Evolutionary conservation across 92 coral and sea anemone species (phyloP).

Genomic region (Palythoa heliodiscus): DNA sequence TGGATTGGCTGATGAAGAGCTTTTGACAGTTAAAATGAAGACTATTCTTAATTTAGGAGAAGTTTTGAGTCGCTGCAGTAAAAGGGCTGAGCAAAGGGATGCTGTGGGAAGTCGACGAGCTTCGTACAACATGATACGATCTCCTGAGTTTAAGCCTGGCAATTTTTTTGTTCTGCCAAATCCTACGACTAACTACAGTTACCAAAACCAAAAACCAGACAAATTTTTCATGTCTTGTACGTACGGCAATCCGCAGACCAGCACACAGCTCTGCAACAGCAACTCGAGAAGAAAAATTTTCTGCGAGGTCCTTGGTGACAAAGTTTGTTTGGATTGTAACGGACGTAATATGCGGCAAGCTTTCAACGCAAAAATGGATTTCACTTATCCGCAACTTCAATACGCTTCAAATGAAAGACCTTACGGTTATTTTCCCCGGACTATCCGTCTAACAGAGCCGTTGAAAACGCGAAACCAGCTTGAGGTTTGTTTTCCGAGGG

Average conservation of each 20-base stretch:
- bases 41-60: neutral
- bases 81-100: neutral
- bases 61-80: neutral
- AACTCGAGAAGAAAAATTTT: conserved; percentile 57
- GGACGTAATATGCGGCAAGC: conserved; percentile 55
- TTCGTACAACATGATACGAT: conserved; percentile 43
- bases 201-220: conserved; percentile 10
- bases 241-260: conserved; percentile 10
- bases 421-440: conserved; percentile 81
- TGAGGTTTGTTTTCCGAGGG: neutral
- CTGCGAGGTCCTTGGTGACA: conserved; percentile 74
- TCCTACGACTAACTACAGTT: conserved; percentile 38
- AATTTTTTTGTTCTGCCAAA: conserved; percentile 51
- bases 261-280: conserved; percentile 48
- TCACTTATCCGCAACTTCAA: conserved; percentile 64
- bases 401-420: conserved; percentile 68
- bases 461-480: conserved; percentile 42
- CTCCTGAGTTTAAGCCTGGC: conserved; percentile 77
- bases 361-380: conserved; percentile 60
- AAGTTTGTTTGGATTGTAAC: conserved; percentile 70
- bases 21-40: conserved; percentile 13
- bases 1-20: neutral
- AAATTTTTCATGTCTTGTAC: conserved; percentile 34
- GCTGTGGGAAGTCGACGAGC: conserved; percentile 21
- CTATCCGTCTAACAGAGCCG: conserved; percentile 74